A percentile compares a stretch with the other conserved stretches of the same genome.
Conservation (phyloP, 2,113 vertebrate genomes). For the Semnornis frantzii region DNA sequence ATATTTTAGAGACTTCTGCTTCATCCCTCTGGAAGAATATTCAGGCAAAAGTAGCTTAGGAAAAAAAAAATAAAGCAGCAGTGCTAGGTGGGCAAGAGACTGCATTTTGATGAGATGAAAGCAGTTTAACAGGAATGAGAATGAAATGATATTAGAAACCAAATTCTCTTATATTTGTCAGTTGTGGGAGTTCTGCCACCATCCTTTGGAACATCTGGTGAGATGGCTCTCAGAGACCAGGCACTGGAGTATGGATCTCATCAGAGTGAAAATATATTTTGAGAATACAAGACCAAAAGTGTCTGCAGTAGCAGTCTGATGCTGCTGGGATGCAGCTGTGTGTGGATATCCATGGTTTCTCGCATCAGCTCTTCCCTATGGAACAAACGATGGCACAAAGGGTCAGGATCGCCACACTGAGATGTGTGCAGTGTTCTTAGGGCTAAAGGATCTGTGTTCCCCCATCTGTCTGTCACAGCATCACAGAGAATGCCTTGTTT, state of each 20-base stretch:
- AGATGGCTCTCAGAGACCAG: not conserved
- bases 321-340: not conserved
- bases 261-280: not conserved
- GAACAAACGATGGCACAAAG: not conserved
- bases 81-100: not conserved
- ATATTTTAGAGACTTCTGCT: not conserved
- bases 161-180: not conserved
- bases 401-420: not conserved
- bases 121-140: not conserved
- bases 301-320: not conserved
- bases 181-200: not conserved
- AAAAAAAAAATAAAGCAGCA: fast-evolving
- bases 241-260: not conserved
- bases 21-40: not conserved
- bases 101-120: not conserved
- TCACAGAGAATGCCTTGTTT: not conserved
- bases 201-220: not conserved
- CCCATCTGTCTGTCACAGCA: not conserved
- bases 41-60: not conserved
- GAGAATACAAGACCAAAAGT: not conserved
- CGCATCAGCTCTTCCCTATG: not conserved
- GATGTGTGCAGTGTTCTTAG: not conserved
- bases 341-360: not conserved
- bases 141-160: not conserved
- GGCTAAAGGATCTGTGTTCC: not conserved